Evolutionary conservation across 2,113 vertebrate genomes (phyloP).

Genomic region (Callopanchax toddi): DNA sequence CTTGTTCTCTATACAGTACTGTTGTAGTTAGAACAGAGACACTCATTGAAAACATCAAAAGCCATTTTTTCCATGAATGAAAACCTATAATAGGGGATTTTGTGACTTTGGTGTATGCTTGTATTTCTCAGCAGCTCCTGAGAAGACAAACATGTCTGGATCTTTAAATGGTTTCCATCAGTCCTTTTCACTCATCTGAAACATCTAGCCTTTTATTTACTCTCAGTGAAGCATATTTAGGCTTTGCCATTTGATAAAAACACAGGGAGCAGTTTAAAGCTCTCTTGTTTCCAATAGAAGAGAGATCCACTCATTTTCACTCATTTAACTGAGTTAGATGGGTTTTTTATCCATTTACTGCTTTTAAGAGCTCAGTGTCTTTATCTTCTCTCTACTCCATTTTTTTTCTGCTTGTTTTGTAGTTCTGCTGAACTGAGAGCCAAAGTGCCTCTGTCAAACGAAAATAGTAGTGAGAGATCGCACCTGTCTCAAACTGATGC

Average conservation of each 20-base stretch:
- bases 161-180: slow-evolving; percentile 38
- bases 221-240: slow-evolving; percentile 38
- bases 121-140: slow-evolving; percentile 14
- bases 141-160: slow-evolving; percentile 4
- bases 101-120: slow-evolving; percentile 20
- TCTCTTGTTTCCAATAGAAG: slow-evolving; percentile 34
- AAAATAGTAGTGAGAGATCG: slow-evolving; percentile 56
- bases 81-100: slow-evolving; percentile 7
- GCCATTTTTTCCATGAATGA: neutral
- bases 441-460: slow-evolving; percentile 51
- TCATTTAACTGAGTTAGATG: slow-evolving; percentile 36
- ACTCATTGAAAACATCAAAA: neutral
- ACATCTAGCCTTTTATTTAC: slow-evolving; percentile 39
- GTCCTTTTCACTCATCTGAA: slow-evolving; percentile 49
- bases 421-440: slow-evolving; percentile 25
- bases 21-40: neutral
- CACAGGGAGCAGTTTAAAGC: slow-evolving; percentile 23
- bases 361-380: slow-evolving; percentile 31
- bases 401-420: slow-evolving; percentile 44
- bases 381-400: slow-evolving; percentile 10
- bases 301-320: slow-evolving; percentile 39
- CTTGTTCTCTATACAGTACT: no score
- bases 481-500: slow-evolving; percentile 47
- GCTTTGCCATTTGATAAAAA: slow-evolving; percentile 34
- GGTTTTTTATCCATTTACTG: slow-evolving; percentile 33